A percentile compares a stretch with the other conserved stretches of the same genome.
These are phyloP conservation scores for Pangasius sanitwongsei DNA, from an alignment of 2,797 vertebrate genomes.

Conservation along the genomic window DNA sequence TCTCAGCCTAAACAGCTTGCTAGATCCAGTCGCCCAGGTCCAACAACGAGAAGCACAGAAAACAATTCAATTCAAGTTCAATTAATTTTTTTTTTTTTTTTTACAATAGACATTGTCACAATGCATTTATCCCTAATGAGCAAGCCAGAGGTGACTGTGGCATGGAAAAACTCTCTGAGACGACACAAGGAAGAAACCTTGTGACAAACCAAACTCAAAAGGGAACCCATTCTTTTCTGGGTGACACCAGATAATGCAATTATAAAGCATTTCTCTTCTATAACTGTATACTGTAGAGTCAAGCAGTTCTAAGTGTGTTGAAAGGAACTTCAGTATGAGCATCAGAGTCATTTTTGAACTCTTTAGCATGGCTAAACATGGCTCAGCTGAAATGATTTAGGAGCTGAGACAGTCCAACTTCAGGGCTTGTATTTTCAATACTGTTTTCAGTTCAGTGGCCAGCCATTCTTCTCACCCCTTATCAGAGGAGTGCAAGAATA, in stretches of 20 bases:
- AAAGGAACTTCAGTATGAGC: not conserved
- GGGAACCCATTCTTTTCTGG: not conserved
- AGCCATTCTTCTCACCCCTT: not conserved
- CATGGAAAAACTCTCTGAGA: not conserved
- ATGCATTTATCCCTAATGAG: not conserved
- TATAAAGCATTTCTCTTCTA: not conserved
- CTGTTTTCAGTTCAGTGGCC: not conserved
- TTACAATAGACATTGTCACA: not conserved
- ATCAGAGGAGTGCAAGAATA: not conserved
- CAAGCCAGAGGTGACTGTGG: not conserved
- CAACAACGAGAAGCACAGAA: not conserved
- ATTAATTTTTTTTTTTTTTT: not conserved
- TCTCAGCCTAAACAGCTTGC: not conserved
- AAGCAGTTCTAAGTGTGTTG: not conserved
- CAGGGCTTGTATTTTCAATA: not conserved
- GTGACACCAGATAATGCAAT: not conserved
- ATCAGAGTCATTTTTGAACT: not conserved
- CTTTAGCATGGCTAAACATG: not conserved
- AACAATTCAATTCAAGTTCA: not conserved
- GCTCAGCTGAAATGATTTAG: not conserved
- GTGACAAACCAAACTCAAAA: not conserved
- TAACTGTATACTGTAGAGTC: not conserved
- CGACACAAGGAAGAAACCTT: not conserved
- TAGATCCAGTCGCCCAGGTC: not conserved
- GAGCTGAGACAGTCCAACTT: not conserved